These are phyloP conservation scores for Scaptomyza pallida DNA, from an alignment of 1,140 invertebrate genomes.

Conservation along the genomic window DNA sequence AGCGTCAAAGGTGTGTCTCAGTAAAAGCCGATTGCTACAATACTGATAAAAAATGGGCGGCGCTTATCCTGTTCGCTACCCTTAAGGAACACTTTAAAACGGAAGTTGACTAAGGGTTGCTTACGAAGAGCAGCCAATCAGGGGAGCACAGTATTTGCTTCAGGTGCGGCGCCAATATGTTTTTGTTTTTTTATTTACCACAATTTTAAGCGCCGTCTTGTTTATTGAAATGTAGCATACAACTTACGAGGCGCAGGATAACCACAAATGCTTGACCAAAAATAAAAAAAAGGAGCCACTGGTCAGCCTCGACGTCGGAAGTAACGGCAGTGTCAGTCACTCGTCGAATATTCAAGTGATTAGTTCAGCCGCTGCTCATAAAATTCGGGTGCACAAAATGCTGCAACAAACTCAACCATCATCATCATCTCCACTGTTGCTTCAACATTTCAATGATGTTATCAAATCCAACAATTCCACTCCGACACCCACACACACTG, in stretches of 20 bases:
- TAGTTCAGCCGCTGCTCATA: slow-evolving; percentile 36
- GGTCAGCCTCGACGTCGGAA: slow-evolving; percentile 51
- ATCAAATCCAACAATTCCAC: slow-evolving; percentile 18
- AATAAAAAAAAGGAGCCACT: slow-evolving; percentile 1
- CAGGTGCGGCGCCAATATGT: slow-evolving; percentile 49
- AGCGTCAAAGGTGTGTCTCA: background rate
- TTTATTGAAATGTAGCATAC: slow-evolving; percentile 54
- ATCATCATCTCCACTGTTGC: background rate
- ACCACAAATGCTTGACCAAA: slow-evolving; percentile 55
- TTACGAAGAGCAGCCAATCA: slow-evolving; percentile 46
- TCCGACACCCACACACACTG: slow-evolving; percentile 21
- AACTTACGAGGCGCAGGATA: slow-evolving; percentile 53
- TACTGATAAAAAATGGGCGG: slow-evolving; percentile 9
- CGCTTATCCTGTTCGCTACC: slow-evolving; percentile 36
- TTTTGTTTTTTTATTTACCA: slow-evolving; percentile 55
- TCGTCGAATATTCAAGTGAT: slow-evolving; percentile 65
- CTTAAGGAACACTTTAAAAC: slow-evolving; percentile 20
- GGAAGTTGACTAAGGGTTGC: slow-evolving; percentile 32
- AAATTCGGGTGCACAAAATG: slow-evolving; percentile 36
- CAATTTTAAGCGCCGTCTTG: slow-evolving; percentile 52
- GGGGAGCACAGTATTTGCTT: slow-evolving; percentile 1
- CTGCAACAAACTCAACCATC: slow-evolving; percentile 44
- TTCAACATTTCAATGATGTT: slow-evolving; percentile 26
- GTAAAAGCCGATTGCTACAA: slow-evolving; percentile 6
- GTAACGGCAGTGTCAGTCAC: slow-evolving; percentile 61